Base-by-base conservation (phyloP, 2,797 vertebrate genomes). In the Protonibea diacanthus region DNA sequence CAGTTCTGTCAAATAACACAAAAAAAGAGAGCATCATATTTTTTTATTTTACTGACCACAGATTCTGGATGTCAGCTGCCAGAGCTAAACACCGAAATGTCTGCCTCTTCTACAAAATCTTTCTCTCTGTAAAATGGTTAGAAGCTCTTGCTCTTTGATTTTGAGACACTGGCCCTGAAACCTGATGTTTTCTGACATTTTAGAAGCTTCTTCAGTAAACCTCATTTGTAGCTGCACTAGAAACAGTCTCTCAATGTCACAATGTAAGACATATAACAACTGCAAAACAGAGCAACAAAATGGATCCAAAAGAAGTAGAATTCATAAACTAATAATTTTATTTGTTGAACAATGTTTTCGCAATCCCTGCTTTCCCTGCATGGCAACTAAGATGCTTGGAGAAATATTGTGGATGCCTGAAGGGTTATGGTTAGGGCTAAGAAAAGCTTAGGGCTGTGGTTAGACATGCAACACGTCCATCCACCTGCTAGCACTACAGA, bases 141-240 rank as follows among this genome's bases (percentile, higher is more conserved):
- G 25, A n/a, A 20, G 60, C n/a, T 11, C 13, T 59, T 38, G 44
- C 40, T 73, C 52, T 62, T 74, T 74, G 33, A 67, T 60, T 55
- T 70, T 44, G 17, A 44, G 17, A 12, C 10, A 10, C 13, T 59
- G 67, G 51, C 53, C 45, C 53, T 2, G 25, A 64, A 57, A 68
- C 11, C 52, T 56, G 27, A 81, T 21, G 1, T 17, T 76, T 52
- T 52, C 12, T 0, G 14, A 61, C 64, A 44, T 61, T 60, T 71
- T 13, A 25, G 14, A 59, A 27, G 11, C 38, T 20, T 38, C 17
- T 44, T 66, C 38, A 47, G 23, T 27, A 38, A 47, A 27, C 23
- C 12, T 1, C 2, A 40, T 57, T 57, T 65, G 57, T 21, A 53
- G 38, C 33, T 15, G 15, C 8, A 10, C 21, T 17, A 14, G 42